Evolutionary conservation across 2,797 vertebrate genomes (phyloP), one percentile per base, ranked within the genome.

Genomic region (Fundulus diaphanus): DNA sequence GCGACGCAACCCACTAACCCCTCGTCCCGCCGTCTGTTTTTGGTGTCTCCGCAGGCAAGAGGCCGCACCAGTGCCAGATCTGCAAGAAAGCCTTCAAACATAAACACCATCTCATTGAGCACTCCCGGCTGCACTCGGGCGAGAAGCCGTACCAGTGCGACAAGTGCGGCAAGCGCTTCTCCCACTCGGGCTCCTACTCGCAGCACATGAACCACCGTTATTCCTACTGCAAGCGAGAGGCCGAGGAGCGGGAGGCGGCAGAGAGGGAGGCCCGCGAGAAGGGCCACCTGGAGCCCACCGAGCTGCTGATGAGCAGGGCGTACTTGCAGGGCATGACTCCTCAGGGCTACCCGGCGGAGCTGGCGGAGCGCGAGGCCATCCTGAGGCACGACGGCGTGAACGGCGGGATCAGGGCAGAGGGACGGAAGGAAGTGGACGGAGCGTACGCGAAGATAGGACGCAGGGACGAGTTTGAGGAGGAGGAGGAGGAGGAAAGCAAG

Each of bases 141-240:
- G 98, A 99, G 94, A 99, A 99, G 87, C 98, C 98, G 48, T 99
- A 99, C 87, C 98, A 99, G 96, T 99, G 98, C 44, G 98, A 99
- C 92, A 99, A 99, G 92, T 99, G 98, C 18, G 98, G 98, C 83
- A 99, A 99, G 90, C 95, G 98, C 87, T 99, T 99, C 95, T 99
- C 98, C 0, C 98, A 99, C 94, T 99, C 98, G 22, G 98, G 98
- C 88, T 99, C 98, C 42, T 99, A 99, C 94, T 99, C 98, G 1
- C 98, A 99, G 95, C 98, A 99, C 96, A 99, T 99, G 98, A 99
- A 99, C 93, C 98, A 99, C 96, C 96, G 98, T 91, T 99, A 99
- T 94, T 99, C 98, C 84, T 99, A 99, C 96, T 99, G 98, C 96
- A 99, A 99, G 94, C 93, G 98, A 84, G 98, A 99, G 94, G 98